Percentiles rank a stretch among this genome's conserved stretches.
Evolutionary conservation across 2,113 vertebrate genomes (phyloP).

Genomic region (Myiozetetes cayanensis): DNA sequence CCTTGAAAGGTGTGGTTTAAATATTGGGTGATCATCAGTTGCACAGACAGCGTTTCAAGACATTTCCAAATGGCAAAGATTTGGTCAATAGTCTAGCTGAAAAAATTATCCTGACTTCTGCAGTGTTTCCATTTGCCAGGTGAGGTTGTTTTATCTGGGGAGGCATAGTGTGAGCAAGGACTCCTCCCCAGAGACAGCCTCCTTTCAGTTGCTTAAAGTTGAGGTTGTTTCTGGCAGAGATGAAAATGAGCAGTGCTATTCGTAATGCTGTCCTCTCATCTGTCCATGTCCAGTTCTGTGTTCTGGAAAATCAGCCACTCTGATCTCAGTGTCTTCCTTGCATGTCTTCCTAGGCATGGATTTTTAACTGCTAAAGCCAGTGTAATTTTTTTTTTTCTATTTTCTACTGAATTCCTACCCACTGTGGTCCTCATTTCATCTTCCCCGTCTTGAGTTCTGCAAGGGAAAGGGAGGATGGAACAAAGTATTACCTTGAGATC

Average conservation of each 20-base stretch:
- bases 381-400: not conserved
- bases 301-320: constrained; percentile 52
- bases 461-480: constrained; percentile 30
- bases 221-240: not conserved
- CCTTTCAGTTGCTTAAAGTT: not conserved
- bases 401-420: not conserved
- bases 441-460: not conserved
- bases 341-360: constrained; percentile 29
- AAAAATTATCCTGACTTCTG: not conserved
- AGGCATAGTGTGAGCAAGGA: not conserved
- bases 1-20: not conserved
- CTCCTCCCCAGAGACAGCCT: not conserved
- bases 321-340: constrained; percentile 25
- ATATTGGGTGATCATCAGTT: not conserved
- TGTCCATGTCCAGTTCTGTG: not conserved
- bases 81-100: not conserved
- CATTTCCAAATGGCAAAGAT: not conserved
- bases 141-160: not conserved
- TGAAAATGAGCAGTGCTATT: not conserved
- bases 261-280: not conserved
- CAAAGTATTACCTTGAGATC: not conserved
- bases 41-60: not conserved
- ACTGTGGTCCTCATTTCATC: constrained; percentile 27
- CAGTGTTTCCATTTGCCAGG: not conserved
- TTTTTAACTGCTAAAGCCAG: not conserved